phyloP scores from a whole-genome alignment of 1,140 invertebrate genomes.

The Holotrichia oblita region DNA sequence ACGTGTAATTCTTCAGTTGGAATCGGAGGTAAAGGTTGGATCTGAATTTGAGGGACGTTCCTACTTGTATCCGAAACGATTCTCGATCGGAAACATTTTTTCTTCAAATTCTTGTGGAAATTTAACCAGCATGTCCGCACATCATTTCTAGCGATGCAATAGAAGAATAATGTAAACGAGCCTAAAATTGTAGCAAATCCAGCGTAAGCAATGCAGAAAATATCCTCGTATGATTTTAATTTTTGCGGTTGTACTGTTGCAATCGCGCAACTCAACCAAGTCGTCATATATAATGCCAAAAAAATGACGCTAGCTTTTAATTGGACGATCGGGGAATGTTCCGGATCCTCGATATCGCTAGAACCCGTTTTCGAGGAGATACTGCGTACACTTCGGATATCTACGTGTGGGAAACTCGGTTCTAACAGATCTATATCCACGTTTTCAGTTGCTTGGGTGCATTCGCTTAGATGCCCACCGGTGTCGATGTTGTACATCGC shows the following conservation, averaged over 20 bases:
- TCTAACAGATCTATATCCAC: constrained; percentile 82
- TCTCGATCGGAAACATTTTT: constrained; percentile 71
- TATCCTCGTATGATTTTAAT: constrained; percentile 72
- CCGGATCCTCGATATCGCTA: constrained; percentile 82
- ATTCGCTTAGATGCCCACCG: constrained; percentile 79
- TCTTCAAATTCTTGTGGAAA: constrained; percentile 67
- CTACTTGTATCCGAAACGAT: constrained; percentile 72
- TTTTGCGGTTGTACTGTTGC: constrained; percentile 73
- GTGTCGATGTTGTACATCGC: constrained; percentile 71
- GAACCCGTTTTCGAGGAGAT: constrained; percentile 68
- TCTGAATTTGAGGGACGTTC: constrained; percentile 64
- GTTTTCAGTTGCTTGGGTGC: constrained; percentile 83
- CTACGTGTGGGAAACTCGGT: constrained; percentile 65
- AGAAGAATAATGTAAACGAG: constrained; percentile 86
- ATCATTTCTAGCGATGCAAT: constrained; percentile 84
- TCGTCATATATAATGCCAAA: constrained; percentile 77
- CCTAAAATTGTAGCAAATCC: constrained; percentile 76
- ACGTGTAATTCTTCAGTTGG: constrained; percentile 50
- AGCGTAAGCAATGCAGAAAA: constrained; percentile 82
- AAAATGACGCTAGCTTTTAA: constrained; percentile 82
- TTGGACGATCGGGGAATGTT: constrained; percentile 83
- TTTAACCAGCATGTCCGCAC: constrained; percentile 78
- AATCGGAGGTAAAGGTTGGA: constrained; percentile 58
- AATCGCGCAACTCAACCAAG: constrained; percentile 78
- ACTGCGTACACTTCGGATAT: constrained; percentile 71